Percentiles rank a stretch among this genome's conserved stretches.
Conservation (phyloP, 2,888 invertebrate species). For the Patella ulyssiponensis region DNA sequence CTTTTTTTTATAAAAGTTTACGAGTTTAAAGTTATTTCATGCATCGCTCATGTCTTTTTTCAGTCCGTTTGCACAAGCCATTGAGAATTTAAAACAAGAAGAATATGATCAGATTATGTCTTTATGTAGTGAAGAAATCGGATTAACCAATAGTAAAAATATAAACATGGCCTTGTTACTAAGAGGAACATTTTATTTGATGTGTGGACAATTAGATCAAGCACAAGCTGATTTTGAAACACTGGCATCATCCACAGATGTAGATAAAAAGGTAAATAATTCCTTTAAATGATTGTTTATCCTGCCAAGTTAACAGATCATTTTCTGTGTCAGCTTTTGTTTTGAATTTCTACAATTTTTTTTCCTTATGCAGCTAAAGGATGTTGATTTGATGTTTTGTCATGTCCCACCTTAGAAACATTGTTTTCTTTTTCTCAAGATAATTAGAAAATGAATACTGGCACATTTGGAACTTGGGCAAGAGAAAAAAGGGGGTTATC, state of each 20-base stretch:
- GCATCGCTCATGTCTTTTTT: slow-evolving; percentile 28
- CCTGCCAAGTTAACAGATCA: neutral
- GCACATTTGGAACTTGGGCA: too few relatives aligned
- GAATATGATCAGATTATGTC: slow-evolving; percentile 85
- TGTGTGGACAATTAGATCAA: slow-evolving; percentile 77
- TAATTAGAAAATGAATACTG: too few relatives aligned
- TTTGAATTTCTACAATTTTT: neutral
- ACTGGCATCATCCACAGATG: slow-evolving; percentile 48
- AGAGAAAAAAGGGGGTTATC: too few relatives aligned
- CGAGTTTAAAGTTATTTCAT: too few relatives aligned
- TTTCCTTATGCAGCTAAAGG: neutral
- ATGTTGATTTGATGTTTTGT: too few relatives aligned
- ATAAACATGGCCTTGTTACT: slow-evolving; percentile 79
- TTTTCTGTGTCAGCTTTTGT: neutral
- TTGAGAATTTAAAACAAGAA: slow-evolving; percentile 80
- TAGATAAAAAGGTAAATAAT: slow-evolving; percentile 71
- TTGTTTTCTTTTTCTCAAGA: too few relatives aligned
- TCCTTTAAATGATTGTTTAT: neutral
- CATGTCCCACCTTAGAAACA: too few relatives aligned
- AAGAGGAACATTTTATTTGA: slow-evolving; percentile 86
- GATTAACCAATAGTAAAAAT: slow-evolving; percentile 48
- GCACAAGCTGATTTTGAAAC: slow-evolving; percentile 76
- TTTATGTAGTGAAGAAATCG: slow-evolving; percentile 85
- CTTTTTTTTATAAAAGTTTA: too few relatives aligned
- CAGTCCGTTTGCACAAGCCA: slow-evolving; percentile 82